Conservation (phyloP, 2,888 invertebrate species). For the Andricus quercusramuli region DNA sequence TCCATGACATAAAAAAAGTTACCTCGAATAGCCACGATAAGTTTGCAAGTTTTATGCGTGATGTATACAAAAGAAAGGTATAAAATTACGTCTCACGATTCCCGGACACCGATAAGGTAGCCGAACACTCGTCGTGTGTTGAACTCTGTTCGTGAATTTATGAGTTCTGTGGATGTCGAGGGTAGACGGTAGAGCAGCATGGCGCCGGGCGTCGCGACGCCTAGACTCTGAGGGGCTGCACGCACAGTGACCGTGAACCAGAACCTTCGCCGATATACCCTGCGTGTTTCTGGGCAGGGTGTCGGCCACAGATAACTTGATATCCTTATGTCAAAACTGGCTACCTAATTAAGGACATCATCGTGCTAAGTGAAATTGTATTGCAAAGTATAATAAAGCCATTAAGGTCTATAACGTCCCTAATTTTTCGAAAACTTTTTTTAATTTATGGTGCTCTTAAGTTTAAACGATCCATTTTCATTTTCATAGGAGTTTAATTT, state of each 20-base stretch:
- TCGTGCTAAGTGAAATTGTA: background rate
- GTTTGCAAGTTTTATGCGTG: background rate
- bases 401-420: background rate
- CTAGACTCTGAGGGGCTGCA: slow-evolving; percentile 72
- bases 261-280: background rate
- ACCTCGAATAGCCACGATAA: background rate
- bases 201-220: slow-evolving; percentile 73
- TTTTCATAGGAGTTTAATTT: too few species aligned
- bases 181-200: slow-evolving; percentile 59
- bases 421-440: background rate
- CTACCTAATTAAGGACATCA: slow-evolving; percentile 13
- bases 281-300: background rate
- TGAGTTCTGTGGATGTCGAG: slow-evolving; percentile 52
- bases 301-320: slow-evolving; percentile 1
- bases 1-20: background rate
- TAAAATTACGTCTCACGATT: slow-evolving; percentile 43
- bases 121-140: slow-evolving; percentile 49
- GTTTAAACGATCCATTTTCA: background rate
- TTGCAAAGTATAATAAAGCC: background rate
- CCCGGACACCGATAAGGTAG: slow-evolving; percentile 61
- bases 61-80: slow-evolving; percentile 43
- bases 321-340: background rate
- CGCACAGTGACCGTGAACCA: slow-evolving; percentile 73
- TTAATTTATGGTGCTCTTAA: too few species aligned
- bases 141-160: slow-evolving; percentile 58